Evolutionary conservation across 2,797 vertebrate genomes (phyloP).

Genomic region (Typhlichthys eigenmanni): DNA sequence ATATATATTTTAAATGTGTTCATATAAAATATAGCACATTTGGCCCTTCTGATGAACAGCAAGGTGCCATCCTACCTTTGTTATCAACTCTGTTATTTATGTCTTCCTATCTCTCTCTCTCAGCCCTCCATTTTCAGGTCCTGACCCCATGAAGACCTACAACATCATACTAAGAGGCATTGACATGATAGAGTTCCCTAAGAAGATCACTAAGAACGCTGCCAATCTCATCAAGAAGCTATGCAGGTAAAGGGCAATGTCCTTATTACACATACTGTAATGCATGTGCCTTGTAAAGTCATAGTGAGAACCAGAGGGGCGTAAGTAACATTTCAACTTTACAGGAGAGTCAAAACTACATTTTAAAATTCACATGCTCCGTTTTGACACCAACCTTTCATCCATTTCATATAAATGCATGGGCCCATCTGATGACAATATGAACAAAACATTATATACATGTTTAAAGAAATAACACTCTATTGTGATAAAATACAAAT

Average conservation of each 20-base stretch:
- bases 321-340: no score
- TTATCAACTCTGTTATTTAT: background rate
- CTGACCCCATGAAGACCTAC: constrained; percentile 98
- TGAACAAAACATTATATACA: no score
- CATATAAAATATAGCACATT: no score
- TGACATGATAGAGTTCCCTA: constrained; percentile 99
- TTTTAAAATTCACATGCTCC: no score
- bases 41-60: no score
- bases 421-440: no score
- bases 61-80: constrained; percentile 11
- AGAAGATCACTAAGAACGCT: constrained; percentile 97
- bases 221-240: constrained; percentile 98
- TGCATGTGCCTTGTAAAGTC: background rate
- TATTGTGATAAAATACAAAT: no score
- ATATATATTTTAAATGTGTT: no score
- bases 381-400: no score
- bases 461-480: no score
- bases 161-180: constrained; percentile 96
- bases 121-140: constrained; percentile 97
- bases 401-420: no score
- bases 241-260: constrained; percentile 84
- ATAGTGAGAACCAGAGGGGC: background rate
- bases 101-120: background rate
- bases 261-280: background rate
- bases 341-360: no score